Percentiles rank a stretch among this genome's conserved stretches.
phyloP scores from a whole-genome alignment of 2,888 invertebrate genomes.

The Coelogynopora nodosa region DNA sequence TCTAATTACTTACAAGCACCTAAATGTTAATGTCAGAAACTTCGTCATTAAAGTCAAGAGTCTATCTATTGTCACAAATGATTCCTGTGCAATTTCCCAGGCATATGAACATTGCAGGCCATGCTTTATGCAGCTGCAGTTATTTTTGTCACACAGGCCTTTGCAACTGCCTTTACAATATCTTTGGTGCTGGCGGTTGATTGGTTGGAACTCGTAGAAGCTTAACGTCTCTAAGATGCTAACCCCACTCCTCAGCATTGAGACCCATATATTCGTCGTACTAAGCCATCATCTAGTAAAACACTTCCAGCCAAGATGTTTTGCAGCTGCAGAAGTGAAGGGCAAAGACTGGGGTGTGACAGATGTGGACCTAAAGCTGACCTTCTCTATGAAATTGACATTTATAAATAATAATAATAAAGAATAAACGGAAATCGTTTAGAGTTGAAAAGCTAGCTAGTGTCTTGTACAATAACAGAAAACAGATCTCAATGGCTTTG shows the following conservation, averaged over 20 bases:
- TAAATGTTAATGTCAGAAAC: neutral
- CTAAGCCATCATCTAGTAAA: constrained; percentile 49
- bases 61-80: neutral
- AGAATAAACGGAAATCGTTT: neutral
- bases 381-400: constrained; percentile 43
- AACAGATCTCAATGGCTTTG: constrained; percentile 13
- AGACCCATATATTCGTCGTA: constrained; percentile 31
- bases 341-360: constrained; percentile 49
- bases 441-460: neutral
- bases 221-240: constrained; percentile 42
- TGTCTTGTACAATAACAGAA: neutral
- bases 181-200: constrained; percentile 49
- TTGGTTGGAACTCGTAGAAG: constrained; percentile 43
- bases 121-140: constrained; percentile 48
- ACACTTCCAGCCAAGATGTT: constrained; percentile 48
- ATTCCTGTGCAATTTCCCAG: constrained; percentile 41
- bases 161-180: constrained; percentile 49
- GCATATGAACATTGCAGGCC: constrained; percentile 45
- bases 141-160: constrained; percentile 46
- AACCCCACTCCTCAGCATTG: constrained; percentile 47
- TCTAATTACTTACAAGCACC: neutral
- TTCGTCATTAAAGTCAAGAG: neutral
- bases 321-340: constrained; percentile 50
- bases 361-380: constrained; percentile 42
- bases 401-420: too few species aligned